These are phyloP conservation scores for Piscicola geometra DNA, from an alignment of 2,888 invertebrate genomes.

Conservation along the genomic window DNA sequence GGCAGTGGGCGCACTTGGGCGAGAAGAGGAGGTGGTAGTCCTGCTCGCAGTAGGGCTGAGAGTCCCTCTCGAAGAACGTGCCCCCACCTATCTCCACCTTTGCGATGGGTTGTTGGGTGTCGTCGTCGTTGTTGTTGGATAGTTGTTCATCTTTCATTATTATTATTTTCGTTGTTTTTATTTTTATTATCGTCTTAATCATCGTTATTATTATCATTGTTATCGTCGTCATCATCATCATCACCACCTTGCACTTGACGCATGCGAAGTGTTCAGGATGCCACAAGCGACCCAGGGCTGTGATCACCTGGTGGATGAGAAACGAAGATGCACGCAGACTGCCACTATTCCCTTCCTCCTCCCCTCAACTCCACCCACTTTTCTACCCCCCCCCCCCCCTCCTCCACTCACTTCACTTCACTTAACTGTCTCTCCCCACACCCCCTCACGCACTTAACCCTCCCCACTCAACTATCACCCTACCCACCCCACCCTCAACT, in stretches of 20 bases:
- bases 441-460: background rate
- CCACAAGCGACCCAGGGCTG: constrained; percentile 95
- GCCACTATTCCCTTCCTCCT: background rate
- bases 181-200: background rate
- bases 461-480: background rate
- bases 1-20: constrained; percentile 95
- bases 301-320: constrained; percentile 68
- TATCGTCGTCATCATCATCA: constrained; percentile 4
- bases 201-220: background rate
- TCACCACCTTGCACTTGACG: constrained; percentile 72
- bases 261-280: constrained; percentile 97
- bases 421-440: background rate
- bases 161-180: background rate
- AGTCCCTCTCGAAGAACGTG: constrained; percentile 97
- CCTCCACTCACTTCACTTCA: background rate
- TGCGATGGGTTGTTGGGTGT: too few relatives aligned
- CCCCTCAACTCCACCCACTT: background rate
- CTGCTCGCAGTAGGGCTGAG: constrained; percentile 92
- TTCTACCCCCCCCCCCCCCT: background rate
- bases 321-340: background rate
- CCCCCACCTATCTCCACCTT: constrained; percentile 90
- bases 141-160: background rate
- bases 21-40: constrained; percentile 98
- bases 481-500: background rate
- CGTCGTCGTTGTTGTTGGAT: background rate